Evolutionary conservation across 2,797 vertebrate genomes (phyloP).

Genomic region (Malurus leucopterus): DNA sequence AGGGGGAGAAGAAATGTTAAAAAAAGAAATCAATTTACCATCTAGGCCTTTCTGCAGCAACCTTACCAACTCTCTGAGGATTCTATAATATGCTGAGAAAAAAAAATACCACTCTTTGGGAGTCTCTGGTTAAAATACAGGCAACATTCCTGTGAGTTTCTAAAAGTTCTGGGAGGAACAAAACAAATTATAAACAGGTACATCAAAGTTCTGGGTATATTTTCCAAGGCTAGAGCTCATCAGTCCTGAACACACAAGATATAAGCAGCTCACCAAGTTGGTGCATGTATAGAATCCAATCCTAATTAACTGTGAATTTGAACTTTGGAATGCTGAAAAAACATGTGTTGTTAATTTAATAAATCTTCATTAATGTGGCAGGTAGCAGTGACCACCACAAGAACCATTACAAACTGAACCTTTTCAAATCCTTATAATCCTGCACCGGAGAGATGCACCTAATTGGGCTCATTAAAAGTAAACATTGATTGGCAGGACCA

Average conservation of each 20-base stretch:
- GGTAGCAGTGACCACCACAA: neutral
- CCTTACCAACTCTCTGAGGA: neutral
- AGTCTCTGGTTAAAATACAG: neutral
- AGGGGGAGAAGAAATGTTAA: neutral
- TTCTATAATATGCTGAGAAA: neutral
- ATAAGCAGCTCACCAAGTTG: neutral
- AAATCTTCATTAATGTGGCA: slow-evolving; percentile 32
- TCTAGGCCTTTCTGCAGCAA: neutral
- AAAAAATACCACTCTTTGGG: neutral
- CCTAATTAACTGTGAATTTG: neutral
- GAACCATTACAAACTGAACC: slow-evolving; percentile 20
- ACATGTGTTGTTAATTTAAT: slow-evolving; percentile 22
- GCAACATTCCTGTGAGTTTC: neutral
- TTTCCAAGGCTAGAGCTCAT: neutral
- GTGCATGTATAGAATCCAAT: neutral
- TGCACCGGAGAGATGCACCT: slow-evolving; percentile 13
- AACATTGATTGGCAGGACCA: slow-evolving; percentile 11
- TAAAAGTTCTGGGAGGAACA: neutral
- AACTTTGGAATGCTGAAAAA: slow-evolving; percentile 23
- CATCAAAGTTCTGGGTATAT: neutral
- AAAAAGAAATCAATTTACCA: neutral
- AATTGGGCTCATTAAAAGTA: slow-evolving; percentile 48
- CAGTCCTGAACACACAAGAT: neutral
- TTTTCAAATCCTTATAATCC: slow-evolving; percentile 26
- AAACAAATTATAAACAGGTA: neutral